These are phyloP conservation scores for Eublepharis macularius DNA, from an alignment of 2,113 vertebrate genomes.

Conservation along the genomic window DNA sequence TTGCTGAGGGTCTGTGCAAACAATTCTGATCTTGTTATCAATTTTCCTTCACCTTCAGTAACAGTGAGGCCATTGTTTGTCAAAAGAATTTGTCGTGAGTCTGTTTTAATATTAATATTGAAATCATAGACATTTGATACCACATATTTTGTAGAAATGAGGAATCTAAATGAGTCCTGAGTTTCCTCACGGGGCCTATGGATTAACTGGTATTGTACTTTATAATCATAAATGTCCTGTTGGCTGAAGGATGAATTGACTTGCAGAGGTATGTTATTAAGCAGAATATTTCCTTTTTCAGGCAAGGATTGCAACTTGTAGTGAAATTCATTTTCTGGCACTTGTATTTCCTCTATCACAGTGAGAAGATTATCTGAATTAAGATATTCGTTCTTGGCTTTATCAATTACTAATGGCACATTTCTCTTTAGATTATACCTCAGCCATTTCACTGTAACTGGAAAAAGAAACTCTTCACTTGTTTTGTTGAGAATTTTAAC, in stretches of 20 bases:
- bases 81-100: slow-evolving; percentile 77
- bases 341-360: slow-evolving; percentile 62
- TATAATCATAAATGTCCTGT: slow-evolving; percentile 75
- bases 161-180: slow-evolving; percentile 83
- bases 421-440: slow-evolving; percentile 78
- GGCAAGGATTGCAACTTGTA: slow-evolving; percentile 83
- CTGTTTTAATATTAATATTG: slow-evolving; percentile 82
- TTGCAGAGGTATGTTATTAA: slow-evolving; percentile 74
- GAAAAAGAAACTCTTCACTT: slow-evolving; percentile 79
- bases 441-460: slow-evolving; percentile 82
- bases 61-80: slow-evolving; percentile 83
- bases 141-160: slow-evolving; percentile 82
- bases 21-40: slow-evolving; percentile 82
- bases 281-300: slow-evolving; percentile 82
- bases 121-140: slow-evolving; percentile 82
- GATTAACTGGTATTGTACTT: slow-evolving; percentile 81
- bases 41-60: slow-evolving; percentile 85
- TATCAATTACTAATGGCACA: slow-evolving; percentile 77
- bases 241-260: slow-evolving; percentile 85
- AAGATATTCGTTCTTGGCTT: slow-evolving; percentile 76
- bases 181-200: slow-evolving; percentile 74
- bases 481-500: slow-evolving; percentile 77
- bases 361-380: slow-evolving; percentile 79
- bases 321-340: slow-evolving; percentile 77
- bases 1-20: slow-evolving; percentile 83